Evolutionary conservation across 2,888 invertebrate species (phyloP), one percentile per base, ranked within the genome.

Genomic region (Microplitis manilae): DNA sequence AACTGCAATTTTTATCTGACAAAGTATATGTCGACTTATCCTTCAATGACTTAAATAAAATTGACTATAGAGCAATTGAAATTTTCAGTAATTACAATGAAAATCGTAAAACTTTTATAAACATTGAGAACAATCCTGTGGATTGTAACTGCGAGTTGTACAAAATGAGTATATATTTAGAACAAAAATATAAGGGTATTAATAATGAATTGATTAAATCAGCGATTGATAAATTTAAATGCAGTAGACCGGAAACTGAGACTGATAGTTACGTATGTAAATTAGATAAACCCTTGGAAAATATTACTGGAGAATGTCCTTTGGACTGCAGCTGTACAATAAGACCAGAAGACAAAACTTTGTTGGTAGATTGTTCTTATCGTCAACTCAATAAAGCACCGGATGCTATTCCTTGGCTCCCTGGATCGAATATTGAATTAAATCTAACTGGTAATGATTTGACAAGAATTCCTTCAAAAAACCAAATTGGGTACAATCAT

Each of bases 81-180:
- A 50, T 81, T 30, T 30, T 30, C 30, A 30, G 30, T 50, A 1
- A 13, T 13, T 50, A 50, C 13, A 13, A 8, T 50, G 50, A 13
- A 30, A 30, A 30, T 13, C 4, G 1, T 50, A 13, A 9, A 8
- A 9, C 1, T 50, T 4, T 50, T 50, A 87, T 94, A 60, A 86
- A 89, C 30, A 84, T 94, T 1, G 91, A 90, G 9, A 86, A 91
- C 59, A 94, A 94, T 90, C 94, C 94, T 0, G 83, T 95, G 6
- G 80, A 86, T 2, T 95, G 95, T 82, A 92, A 94, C 84, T 94
- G 94, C 84, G 77, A 87, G 0, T 82, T 93, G 1, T 91, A 92
- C 79, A 87, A 91, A 77, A 91, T 94, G 69, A 87, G 92, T 0
- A 90, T 91, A 64, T 93, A 92, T 81, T 82, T 93, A 7, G 90